These are phyloP conservation scores for Karalla daura DNA, from an alignment of 2,797 vertebrate species.

Conservation along the genomic window DNA sequence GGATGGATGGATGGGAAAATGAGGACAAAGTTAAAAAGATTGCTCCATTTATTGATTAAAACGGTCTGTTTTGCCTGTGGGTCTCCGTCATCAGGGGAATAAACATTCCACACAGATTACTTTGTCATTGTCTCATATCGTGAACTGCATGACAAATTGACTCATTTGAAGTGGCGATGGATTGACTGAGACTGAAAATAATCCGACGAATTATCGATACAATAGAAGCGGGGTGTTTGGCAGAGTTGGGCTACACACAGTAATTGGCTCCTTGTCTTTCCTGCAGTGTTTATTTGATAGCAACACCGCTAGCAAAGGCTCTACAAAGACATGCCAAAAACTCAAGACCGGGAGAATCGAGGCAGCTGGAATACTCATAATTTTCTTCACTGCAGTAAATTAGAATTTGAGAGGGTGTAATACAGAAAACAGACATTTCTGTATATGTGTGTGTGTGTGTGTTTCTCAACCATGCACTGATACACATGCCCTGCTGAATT, in stretches of 20 bases:
- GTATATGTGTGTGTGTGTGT: conserved; percentile 2
- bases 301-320: conserved; percentile 13
- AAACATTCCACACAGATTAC: neutral
- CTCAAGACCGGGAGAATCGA: conserved; percentile 39
- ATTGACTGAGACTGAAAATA: neutral
- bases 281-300: conserved; percentile 36
- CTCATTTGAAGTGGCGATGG: neutral
- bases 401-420: conserved; percentile 57
- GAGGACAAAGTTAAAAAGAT: neutral
- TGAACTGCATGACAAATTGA: neutral
- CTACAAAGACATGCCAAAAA: conserved; percentile 18
- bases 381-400: conserved; percentile 77
- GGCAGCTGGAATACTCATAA: conserved; percentile 79
- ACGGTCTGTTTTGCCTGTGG: neutral
- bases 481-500: conserved; percentile 10
- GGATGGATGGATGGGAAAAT: no score
- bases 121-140: neutral
- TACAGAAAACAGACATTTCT: conserved; percentile 80
- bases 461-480: conserved; percentile 19
- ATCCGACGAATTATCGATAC: neutral
- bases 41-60: neutral
- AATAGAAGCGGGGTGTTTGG: neutral
- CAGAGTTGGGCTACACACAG: neutral
- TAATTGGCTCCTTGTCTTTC: neutral
- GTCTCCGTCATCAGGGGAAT: neutral